These are phyloP conservation scores for Pantherophis vulpinus DNA, from an alignment of 2,797 vertebrate species.

Conservation along the genomic window DNA sequence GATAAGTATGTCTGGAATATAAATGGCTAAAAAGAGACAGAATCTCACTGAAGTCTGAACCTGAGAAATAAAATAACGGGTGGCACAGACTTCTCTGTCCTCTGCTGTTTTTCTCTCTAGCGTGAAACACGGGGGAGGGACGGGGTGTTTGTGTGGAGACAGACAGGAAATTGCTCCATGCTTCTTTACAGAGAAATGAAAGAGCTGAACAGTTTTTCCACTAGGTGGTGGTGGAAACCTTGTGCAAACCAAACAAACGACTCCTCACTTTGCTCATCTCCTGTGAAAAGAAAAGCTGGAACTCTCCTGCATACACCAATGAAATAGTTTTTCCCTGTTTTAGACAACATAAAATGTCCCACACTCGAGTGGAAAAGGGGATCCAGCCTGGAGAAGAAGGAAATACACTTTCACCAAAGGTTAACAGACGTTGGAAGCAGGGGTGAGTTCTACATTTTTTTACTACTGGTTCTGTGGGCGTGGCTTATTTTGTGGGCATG, in stretches of 20 bases:
- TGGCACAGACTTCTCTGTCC: background rate
- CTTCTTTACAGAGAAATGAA: background rate
- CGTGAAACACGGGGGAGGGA: background rate
- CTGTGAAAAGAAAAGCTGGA: background rate
- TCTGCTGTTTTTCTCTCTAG: background rate
- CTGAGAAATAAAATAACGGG: background rate
- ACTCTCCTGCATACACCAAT: background rate
- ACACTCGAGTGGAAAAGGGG: background rate
- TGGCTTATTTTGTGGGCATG: too few species aligned
- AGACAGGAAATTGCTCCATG: background rate
- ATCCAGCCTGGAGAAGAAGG: background rate
- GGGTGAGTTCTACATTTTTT: too few species aligned
- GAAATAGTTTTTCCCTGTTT: background rate
- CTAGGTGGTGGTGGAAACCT: background rate
- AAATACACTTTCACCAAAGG: background rate
- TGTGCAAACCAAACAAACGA: background rate
- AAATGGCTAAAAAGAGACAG: background rate
- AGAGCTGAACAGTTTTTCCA: background rate
- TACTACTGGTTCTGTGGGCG: too few species aligned
- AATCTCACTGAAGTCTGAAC: background rate
- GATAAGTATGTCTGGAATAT: background rate
- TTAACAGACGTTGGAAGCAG: background rate
- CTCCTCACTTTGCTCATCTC: background rate
- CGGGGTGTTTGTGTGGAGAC: background rate
- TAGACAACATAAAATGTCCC: background rate